Evolutionary conservation across 2,888 invertebrate species (phyloP).

Genomic region (Hartigia nigra): DNA sequence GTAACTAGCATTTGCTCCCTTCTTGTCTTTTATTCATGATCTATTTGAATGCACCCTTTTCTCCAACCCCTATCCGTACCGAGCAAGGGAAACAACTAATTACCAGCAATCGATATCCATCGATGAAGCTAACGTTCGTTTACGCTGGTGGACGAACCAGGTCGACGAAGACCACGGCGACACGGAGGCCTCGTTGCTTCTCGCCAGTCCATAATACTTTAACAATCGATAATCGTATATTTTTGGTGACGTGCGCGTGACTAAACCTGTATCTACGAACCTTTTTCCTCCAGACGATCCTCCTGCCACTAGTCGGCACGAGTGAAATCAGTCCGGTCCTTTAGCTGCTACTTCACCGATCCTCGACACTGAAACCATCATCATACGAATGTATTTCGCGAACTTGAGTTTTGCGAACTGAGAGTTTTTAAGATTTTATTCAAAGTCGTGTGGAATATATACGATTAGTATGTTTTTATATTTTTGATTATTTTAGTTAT

Average conservation of each 20-base stretch:
- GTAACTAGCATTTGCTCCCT: constrained; percentile 11
- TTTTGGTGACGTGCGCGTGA: constrained; percentile 39
- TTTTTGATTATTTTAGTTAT: neutral
- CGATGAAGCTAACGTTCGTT: constrained; percentile 40
- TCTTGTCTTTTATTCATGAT: constrained; percentile 11
- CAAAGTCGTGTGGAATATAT: neutral
- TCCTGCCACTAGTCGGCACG: neutral
- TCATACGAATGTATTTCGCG: neutral
- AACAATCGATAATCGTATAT: constrained; percentile 40
- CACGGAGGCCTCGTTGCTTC: neutral
- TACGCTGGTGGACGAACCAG: neutral
- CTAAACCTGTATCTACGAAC: constrained; percentile 11
- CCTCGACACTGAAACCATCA: neutral
- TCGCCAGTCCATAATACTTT: constrained; percentile 22
- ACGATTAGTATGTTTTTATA: neutral
- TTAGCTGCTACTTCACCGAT: neutral
- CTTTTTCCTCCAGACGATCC: neutral
- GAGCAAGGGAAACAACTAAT: neutral
- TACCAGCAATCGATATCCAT: constrained; percentile 55
- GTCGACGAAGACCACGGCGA: neutral
- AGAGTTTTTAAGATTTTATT: neutral
- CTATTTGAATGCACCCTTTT: neutral
- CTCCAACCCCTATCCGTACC: neutral
- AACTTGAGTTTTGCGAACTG: neutral
- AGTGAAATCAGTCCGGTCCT: neutral